Evolutionary conservation across 2,113 vertebrate species (phyloP).

Genomic region (Cheilinus undulatus): DNA sequence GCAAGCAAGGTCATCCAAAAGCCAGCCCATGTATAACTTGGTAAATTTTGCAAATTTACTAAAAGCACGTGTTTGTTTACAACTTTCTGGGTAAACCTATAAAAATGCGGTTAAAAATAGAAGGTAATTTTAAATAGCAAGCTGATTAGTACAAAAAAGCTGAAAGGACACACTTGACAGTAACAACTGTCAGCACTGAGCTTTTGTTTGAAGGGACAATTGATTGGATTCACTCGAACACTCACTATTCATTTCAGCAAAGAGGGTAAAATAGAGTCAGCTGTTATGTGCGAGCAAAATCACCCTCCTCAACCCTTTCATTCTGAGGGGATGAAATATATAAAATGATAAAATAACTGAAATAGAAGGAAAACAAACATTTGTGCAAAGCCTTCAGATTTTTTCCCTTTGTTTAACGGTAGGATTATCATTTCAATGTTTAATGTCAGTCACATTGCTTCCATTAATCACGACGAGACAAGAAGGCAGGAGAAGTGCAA

Average conservation of each 20-base stretch:
- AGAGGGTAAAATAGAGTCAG: constrained; percentile 20
- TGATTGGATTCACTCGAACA: constrained; percentile 50
- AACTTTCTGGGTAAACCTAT: neutral
- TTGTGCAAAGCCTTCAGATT: no score
- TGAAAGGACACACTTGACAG: constrained; percentile 37
- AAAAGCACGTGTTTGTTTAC: neutral
- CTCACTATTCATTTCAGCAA: constrained; percentile 20
- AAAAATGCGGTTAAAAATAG: neutral
- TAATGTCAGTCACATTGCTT: no score
- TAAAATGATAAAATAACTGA: neutral
- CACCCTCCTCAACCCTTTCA: neutral
- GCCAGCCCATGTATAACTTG: neutral
- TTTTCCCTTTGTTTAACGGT: no score
- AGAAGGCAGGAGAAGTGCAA: no score
- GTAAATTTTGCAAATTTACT: no score
- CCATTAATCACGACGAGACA: no score
- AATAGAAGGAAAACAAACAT: no score
- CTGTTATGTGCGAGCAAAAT: neutral
- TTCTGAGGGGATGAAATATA: neutral
- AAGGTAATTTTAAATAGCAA: constrained; percentile 7
- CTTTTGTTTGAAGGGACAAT: constrained; percentile 64
- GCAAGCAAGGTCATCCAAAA: no score
- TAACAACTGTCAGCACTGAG: constrained; percentile 19
- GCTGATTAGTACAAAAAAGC: constrained; percentile 21
- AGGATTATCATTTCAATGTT: no score